Evolutionary conservation across 2,888 invertebrate genomes (phyloP), one percentile per base, ranked within the genome.

Genomic region (Cephus spinipes): DNA sequence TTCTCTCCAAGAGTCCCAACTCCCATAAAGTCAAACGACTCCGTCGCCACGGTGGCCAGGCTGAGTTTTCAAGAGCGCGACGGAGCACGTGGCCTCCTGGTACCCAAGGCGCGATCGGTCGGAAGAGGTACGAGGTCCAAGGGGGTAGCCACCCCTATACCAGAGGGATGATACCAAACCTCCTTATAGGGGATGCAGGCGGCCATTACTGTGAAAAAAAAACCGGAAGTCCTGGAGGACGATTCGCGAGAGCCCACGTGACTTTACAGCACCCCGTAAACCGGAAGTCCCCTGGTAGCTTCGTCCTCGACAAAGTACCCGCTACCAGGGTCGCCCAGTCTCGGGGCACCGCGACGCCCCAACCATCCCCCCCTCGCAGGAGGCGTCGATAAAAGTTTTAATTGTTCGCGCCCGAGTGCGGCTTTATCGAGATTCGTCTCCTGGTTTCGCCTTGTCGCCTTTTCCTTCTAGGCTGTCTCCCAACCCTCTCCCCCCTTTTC

Each of bases 331-430:
- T 75, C 81, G 80, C 85, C 73, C n/a, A 15, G 31, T 78, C 76
- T 69, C 73, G 69, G 40, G 76, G 80, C 55, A 35, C 31, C 34
- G 68, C 73, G 71, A 77, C 36, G 55, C 76, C 30, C 71, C 68
- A 74, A 23, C 69, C 40, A 35, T 3, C 12, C 12, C 3, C n/a
- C 31, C 69, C 76, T 55, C 71, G 76, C 79, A 77, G 78, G 76
- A 76, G 75, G 82, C 83, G 85, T 86, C 88, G 87, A 89, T 88
- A 86, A 89, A 90, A 89, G 83, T 89, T 89, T 90, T 89, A 90
- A 90, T 90, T 89, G 87, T 86, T 85, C 79, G 78, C 77, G 75
- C 74, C 55, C 71, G 68, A 76, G 79, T 79, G 76, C 76, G 73
- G 76, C 69, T 78, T 81, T 77, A 82, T 80, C 76, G 79, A 81